Percentiles rank a stretch among this genome's conserved stretches.
Conservation (phyloP, 1,140 invertebrate species). For the Sminthurinus signatus region DNA sequence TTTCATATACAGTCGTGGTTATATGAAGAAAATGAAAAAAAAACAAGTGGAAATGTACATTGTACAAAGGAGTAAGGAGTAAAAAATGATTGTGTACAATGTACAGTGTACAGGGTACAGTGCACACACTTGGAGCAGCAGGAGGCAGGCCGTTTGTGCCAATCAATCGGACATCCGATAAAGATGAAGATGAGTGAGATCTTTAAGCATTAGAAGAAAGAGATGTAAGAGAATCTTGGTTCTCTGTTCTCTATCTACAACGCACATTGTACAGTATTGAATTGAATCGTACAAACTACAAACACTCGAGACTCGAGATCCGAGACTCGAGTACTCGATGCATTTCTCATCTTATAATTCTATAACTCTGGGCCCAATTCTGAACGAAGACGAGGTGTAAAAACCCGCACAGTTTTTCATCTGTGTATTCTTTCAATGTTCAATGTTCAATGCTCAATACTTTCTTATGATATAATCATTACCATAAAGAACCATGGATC, state of each 20-base stretch:
- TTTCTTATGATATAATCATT: too few species aligned
- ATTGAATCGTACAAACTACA: too few species aligned
- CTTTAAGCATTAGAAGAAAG: not conserved
- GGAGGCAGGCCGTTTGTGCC: conserved; percentile 6
- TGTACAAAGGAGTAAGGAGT: not conserved
- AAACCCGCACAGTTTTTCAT: too few species aligned
- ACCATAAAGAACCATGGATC: too few species aligned
- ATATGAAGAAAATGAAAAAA: not conserved
- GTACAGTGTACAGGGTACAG: not conserved
- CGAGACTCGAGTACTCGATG: not conserved
- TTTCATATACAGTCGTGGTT: too few species aligned
- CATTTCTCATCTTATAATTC: not conserved
- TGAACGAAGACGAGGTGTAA: too few species aligned
- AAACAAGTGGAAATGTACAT: not conserved
- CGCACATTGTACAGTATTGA: too few species aligned
- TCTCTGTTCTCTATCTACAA: not conserved
- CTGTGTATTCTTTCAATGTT: too few species aligned
- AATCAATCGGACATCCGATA: conserved; percentile 15
- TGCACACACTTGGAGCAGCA: not conserved
- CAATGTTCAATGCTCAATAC: too few species aligned
- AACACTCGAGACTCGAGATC: too few species aligned
- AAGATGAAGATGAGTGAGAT: not conserved
- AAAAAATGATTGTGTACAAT: not conserved
- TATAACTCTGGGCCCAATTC: too few species aligned
- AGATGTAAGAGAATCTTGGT: not conserved